Evolutionary conservation across 2,113 vertebrate genomes (phyloP).

Genomic region (Alces alces): DNA sequence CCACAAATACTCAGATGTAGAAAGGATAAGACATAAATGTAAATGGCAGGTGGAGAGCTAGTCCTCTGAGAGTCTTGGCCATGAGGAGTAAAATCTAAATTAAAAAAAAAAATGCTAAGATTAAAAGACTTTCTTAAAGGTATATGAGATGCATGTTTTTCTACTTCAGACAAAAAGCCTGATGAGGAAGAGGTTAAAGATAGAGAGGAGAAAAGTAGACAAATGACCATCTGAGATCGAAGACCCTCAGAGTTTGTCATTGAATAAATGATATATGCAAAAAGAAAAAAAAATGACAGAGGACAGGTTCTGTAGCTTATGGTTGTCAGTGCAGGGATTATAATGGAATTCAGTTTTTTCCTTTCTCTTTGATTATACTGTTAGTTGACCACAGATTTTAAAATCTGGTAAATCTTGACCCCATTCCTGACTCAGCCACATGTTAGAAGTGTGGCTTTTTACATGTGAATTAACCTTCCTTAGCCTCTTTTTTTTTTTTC

Average conservation of each 20-base stretch:
- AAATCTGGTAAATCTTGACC: not conserved
- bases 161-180: not conserved
- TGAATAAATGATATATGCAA: not conserved
- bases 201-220: not conserved
- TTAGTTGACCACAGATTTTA: not conserved
- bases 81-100: not conserved
- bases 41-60: not conserved
- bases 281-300: not conserved
- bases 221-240: not conserved
- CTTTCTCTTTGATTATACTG: not conserved
- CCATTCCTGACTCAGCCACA: not conserved
- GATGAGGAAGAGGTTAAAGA: not conserved
- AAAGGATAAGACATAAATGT: not conserved
- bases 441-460: not conserved
- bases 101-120: not conserved
- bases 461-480: not conserved
- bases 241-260: not conserved
- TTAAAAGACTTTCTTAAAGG: not conserved
- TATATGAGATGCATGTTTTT: not conserved
- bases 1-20: not conserved
- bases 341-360: not conserved
- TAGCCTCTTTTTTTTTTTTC: not conserved
- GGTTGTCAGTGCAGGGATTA: not conserved
- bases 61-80: not conserved
- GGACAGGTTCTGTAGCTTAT: not conserved